These are phyloP conservation scores for Conchocele bisecta DNA, from an alignment of 2,888 invertebrate genomes.

Conservation along the genomic window DNA sequence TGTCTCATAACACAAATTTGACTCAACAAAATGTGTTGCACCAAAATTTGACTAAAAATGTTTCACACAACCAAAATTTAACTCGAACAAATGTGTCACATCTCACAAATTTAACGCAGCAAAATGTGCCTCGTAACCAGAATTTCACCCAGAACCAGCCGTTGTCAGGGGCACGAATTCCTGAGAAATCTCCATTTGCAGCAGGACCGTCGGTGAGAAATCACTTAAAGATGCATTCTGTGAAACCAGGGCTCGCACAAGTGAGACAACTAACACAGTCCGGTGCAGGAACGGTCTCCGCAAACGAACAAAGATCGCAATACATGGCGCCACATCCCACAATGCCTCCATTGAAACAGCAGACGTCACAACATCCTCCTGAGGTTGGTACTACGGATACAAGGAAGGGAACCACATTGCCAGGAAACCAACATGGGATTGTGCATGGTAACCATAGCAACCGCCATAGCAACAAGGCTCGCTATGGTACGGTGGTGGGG, in stretches of 20 bases:
- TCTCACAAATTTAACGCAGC: no score
- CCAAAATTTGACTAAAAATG: constrained; percentile 20
- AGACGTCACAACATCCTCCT: no score
- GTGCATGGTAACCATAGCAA: constrained; percentile 22
- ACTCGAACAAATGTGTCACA: constrained; percentile 48
- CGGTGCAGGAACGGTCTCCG: constrained; percentile 12
- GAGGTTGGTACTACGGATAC: no score
- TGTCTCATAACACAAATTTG: no score
- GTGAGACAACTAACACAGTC: constrained; percentile 6
- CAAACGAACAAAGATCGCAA: constrained; percentile 42
- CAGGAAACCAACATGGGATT: constrained; percentile 18
- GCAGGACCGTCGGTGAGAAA: neutral
- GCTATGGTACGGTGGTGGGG: constrained; percentile 20
- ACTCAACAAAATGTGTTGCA: constrained; percentile 31
- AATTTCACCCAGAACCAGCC: neutral
- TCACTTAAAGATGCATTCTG: no score
- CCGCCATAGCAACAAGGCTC: constrained; percentile 11
- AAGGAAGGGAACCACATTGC: constrained; percentile 39
- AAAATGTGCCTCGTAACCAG: constrained; percentile 57
- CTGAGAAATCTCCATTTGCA: no score
- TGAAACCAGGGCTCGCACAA: neutral
- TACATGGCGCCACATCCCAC: no score
- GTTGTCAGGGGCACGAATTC: neutral
- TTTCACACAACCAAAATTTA: no score
- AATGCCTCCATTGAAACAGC: no score